phyloP scores from a whole-genome alignment of 1,140 invertebrate genomes.

The Branchinecta lynchi region DNA sequence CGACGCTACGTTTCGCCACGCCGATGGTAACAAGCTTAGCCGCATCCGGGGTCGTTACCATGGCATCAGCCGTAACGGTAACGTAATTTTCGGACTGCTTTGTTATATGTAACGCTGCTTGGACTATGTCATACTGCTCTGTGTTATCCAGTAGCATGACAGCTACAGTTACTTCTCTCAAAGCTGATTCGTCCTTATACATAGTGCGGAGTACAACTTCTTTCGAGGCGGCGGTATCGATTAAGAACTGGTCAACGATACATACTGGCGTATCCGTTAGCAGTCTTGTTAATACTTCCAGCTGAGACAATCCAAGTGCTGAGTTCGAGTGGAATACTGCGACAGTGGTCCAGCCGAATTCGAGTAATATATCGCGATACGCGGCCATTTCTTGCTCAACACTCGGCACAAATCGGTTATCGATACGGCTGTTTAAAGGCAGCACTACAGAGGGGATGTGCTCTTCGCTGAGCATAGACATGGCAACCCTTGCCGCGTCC shows the following conservation, averaged over 20 bases:
- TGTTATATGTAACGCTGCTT: conserved; percentile 4
- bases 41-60: not conserved
- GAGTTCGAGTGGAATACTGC: not conserved
- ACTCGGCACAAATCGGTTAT: not conserved
- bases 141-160: not conserved
- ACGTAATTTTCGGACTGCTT: not conserved
- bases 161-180: not conserved
- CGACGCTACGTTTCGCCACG: not conserved
- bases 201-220: not conserved
- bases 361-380: not conserved
- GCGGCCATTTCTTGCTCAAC: not conserved
- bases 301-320: not conserved
- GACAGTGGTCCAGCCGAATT: conserved; percentile 1
- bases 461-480: not conserved
- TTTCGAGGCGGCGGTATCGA: not conserved
- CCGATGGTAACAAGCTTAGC: not conserved
- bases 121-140: not conserved
- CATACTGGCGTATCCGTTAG: not conserved
- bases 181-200: not conserved
- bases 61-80: not conserved
- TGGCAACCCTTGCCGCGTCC: not conserved
- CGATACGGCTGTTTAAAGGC: not conserved
- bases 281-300: not conserved
- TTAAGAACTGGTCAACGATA: not conserved
- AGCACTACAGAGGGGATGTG: not conserved